Evolutionary conservation across 2,797 vertebrate genomes (phyloP).

Genomic region (Oreochromis grahami): DNA sequence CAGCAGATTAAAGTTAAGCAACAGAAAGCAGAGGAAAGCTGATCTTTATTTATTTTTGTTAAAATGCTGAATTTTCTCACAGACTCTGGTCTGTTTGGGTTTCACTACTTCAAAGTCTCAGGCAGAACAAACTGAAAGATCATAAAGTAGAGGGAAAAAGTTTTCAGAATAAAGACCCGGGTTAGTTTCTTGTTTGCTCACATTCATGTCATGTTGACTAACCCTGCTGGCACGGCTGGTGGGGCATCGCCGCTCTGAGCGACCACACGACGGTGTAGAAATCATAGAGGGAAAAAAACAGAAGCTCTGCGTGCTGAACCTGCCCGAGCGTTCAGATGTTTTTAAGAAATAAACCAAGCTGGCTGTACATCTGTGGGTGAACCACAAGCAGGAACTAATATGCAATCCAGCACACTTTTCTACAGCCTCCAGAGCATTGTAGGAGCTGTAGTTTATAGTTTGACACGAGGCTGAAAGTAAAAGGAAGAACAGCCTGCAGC

Average conservation of each 20-base stretch:
- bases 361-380: background rate
- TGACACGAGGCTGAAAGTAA: background rate
- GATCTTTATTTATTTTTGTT: background rate
- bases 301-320: background rate
- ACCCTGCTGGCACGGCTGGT: background rate
- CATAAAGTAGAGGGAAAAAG: fast-evolving
- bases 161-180: background rate
- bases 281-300: background rate
- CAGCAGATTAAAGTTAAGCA: background rate
- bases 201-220: background rate
- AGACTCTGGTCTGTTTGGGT: background rate
- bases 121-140: background rate
- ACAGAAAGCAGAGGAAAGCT: background rate
- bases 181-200: background rate
- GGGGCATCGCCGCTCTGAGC: background rate
- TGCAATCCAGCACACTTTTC: background rate
- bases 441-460: fast-evolving
- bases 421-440: fast-evolving
- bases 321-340: background rate
- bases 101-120: background rate
- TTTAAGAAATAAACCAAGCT: background rate
- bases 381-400: background rate
- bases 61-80: background rate
- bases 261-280: fast-evolving
- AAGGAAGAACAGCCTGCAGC: background rate